Percentiles rank a stretch among this genome's conserved stretches.
Evolutionary conservation across 1,140 invertebrate genomes (phyloP).

Genomic region (Camponotus pennsylvanicus): DNA sequence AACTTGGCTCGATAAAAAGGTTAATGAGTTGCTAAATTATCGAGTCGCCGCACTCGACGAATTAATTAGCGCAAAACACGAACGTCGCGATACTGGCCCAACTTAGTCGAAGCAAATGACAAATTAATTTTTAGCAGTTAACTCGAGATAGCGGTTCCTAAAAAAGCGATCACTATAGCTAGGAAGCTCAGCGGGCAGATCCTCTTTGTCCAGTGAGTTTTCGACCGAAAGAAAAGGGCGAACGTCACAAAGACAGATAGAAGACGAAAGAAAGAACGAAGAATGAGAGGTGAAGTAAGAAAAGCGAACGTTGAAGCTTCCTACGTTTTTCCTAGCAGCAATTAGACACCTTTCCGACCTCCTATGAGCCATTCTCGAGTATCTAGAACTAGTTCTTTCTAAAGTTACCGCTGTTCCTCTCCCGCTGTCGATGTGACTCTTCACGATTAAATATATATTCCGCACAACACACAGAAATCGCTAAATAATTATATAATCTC

Average conservation of each 20-base stretch:
- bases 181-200: slow-evolving; percentile 37
- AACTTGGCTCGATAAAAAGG: slow-evolving; percentile 38
- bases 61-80: slow-evolving; percentile 57
- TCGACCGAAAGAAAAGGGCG: neutral
- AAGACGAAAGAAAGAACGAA: neutral
- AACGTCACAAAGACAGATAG: slow-evolving; percentile 59
- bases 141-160: neutral
- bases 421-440: neutral
- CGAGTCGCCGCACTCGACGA: slow-evolving; percentile 38
- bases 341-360: slow-evolving; percentile 56
- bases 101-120: slow-evolving; percentile 47
- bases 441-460: neutral
- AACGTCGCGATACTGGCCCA: slow-evolving; percentile 4
- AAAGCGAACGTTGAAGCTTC: slow-evolving; percentile 48
- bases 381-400: slow-evolving; percentile 27
- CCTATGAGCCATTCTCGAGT: slow-evolving; percentile 23
- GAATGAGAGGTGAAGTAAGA: slow-evolving; percentile 21
- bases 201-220: slow-evolving; percentile 31
- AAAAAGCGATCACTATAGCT: slow-evolving; percentile 36
- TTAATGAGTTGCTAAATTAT: slow-evolving; percentile 63
- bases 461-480: neutral
- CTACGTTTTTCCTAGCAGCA: slow-evolving; percentile 53
- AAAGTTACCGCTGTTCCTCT: neutral
- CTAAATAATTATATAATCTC: neutral
- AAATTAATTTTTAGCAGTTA: slow-evolving; percentile 60